Evolutionary conservation across 2,888 invertebrate genomes (phyloP), one percentile per base, ranked within the genome.

Genomic region (Limnephilus auricula): DNA sequence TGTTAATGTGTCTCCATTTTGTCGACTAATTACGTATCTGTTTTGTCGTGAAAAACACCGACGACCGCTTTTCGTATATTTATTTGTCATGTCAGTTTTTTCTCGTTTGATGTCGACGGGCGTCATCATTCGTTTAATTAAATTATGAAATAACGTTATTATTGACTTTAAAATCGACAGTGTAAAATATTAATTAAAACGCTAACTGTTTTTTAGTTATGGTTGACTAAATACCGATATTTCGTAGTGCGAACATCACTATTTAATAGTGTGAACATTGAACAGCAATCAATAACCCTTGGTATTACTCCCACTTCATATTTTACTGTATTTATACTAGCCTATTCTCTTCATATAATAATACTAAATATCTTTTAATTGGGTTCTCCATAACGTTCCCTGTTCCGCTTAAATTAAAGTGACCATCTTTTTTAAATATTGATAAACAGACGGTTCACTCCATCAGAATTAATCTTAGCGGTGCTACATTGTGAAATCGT

Each of bases 401-500:
- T 84, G 37, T 40, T 34, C n/a, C 84, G 34, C 25, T 12, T 34
- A 84, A 84, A 84, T 37, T 84, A 40, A 84, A 45, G 40, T 45
- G 45, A 85, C 45, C 85, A 85, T 85, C 13, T 85, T 85, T 85
- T 85, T 85, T 85, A 40, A 85, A 85, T 85, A 85, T 85, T 40
- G 87, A 79, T 79, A 89, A 87, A 89, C 89, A 80, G 79, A 89
- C 89, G 45, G 45, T 80, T 89, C 89, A 89, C 89, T 89, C 40
- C 40, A 89, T 80, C 18, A 80, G 89, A 89, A 89, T 40, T 79
- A 89, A 89, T 79, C 79, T 79, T 89, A 37, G 45, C 40, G 80
- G 89, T 89, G 80, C 80, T 45, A 89, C 80, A 89, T 89, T 89
- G 89, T 89, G 89, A 89, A 89, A 89, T 79, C 30, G 40, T 30